A percentile compares a stretch with the other conserved stretches of the same genome.
Evolutionary conservation across 2,888 invertebrate species (phyloP).

Genomic region (Elmis aenea): DNA sequence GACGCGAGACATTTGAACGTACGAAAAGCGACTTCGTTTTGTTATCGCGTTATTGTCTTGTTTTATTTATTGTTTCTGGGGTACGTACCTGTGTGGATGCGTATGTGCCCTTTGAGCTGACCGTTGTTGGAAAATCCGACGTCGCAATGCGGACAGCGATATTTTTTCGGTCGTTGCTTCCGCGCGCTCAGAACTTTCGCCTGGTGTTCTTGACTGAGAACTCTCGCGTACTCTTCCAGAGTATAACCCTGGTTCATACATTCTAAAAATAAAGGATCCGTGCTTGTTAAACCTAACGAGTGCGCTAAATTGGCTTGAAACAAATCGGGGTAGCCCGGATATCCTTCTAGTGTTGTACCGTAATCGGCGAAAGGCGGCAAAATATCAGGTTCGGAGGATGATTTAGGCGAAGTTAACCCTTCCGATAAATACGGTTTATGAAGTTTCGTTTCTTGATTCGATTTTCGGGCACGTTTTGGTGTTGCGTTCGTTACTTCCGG

Average conservation of each 20-base stretch:
- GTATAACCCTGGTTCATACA: conserved; percentile 47
- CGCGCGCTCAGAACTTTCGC: conserved; percentile 61
- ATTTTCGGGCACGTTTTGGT: background rate
- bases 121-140: conserved; percentile 93
- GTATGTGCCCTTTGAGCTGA: conserved; percentile 83
- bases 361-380: conserved; percentile 6
- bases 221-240: conserved; percentile 67
- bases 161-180: conserved; percentile 84
- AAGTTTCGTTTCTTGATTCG: conserved; percentile 2
- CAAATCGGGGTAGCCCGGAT: conserved; percentile 25
- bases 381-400: conserved; percentile 5
- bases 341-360: conserved; percentile 21
- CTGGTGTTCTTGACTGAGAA: conserved; percentile 67
- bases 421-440: too few species aligned
- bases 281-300: conserved; percentile 29
- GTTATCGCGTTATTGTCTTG: too few species aligned
- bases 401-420: too few species aligned
- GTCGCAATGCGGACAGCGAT: conserved; percentile 84
- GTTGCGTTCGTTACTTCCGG: background rate
- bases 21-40: too few species aligned
- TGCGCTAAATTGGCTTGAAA: conserved; percentile 25
- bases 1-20: too few species aligned
- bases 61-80: too few species aligned
- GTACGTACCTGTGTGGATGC: conserved; percentile 71
- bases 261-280: conserved; percentile 39